These are phyloP conservation scores for Macroglossus sobrinus DNA, from an alignment of 2,113 vertebrate species.

Conservation along the genomic window DNA sequence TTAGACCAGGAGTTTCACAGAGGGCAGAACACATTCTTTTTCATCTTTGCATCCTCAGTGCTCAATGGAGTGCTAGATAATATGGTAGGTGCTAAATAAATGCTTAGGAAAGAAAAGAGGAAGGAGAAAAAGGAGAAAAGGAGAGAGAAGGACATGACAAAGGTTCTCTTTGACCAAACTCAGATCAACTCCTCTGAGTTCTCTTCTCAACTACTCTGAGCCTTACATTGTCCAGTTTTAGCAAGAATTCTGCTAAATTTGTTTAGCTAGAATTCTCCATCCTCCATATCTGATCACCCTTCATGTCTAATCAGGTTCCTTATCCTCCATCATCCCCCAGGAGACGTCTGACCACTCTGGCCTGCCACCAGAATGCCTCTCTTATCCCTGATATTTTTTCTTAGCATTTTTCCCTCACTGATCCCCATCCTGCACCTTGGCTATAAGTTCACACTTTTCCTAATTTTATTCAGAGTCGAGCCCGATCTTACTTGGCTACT, in stretches of 20 bases:
- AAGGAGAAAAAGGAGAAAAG: neutral
- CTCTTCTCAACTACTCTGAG: neutral
- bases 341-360: neutral
- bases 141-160: neutral
- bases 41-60: neutral
- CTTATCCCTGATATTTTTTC: neutral
- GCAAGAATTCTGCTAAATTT: neutral
- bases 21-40: neutral
- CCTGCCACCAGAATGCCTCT: neutral
- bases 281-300: neutral
- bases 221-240: neutral
- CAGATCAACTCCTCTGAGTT: neutral
- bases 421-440: neutral
- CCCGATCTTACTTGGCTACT: neutral
- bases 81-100: neutral
- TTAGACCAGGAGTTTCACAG: neutral
- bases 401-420: neutral
- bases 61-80: neutral
- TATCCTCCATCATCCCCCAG: neutral
- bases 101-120: neutral
- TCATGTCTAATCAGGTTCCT: neutral
- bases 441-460: neutral
- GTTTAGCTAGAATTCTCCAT: neutral
- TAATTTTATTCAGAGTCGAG: neutral
- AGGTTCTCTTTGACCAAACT: neutral